Percentiles rank a stretch among this genome's conserved stretches.
Conservation (phyloP, 2,888 invertebrate genomes). For the Fragum fragum region DNA sequence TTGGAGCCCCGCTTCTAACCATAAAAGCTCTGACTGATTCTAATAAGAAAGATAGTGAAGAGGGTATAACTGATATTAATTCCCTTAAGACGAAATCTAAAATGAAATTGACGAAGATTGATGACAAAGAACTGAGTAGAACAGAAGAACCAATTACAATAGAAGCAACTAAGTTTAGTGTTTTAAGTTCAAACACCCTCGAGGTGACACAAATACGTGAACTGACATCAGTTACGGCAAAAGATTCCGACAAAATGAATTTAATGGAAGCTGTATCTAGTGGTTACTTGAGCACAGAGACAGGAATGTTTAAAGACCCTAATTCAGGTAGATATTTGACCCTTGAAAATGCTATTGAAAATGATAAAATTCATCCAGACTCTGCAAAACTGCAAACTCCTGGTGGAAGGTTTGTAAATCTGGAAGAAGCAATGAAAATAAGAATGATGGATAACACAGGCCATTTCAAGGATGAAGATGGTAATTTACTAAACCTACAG, state of each 20-base stretch:
- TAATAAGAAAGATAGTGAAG: constrained; percentile 16
- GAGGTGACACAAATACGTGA: constrained; percentile 76
- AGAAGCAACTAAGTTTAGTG: constrained; percentile 67
- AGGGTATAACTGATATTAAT: constrained; percentile 53
- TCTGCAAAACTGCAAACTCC: constrained; percentile 74
- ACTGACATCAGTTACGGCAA: constrained; percentile 66
- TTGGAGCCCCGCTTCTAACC: constrained; percentile 90
- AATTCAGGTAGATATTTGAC: constrained; percentile 93
- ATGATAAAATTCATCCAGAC: constrained; percentile 73
- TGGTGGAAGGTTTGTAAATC: constrained; percentile 88
- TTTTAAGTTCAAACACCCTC: constrained; percentile 66
- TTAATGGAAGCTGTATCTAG: constrained; percentile 85
- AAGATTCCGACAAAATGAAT: constrained; percentile 74
- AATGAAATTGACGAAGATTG: background rate
- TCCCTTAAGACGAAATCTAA: constrained; percentile 44
- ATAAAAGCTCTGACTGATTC: constrained; percentile 48
- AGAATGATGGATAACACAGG: constrained; percentile 75
- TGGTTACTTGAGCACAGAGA: constrained; percentile 93
- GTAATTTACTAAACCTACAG: constrained; percentile 64
- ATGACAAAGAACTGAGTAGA: constrained; percentile 3
- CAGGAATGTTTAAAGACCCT: constrained; percentile 92
- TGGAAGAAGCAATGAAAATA: constrained; percentile 92
- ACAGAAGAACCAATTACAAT: constrained; percentile 56
- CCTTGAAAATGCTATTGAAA: constrained; percentile 92
- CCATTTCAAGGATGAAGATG: constrained; percentile 58